Base-by-base conservation (phyloP, 2,888 invertebrate species). In the Lasiommata megera region DNA sequence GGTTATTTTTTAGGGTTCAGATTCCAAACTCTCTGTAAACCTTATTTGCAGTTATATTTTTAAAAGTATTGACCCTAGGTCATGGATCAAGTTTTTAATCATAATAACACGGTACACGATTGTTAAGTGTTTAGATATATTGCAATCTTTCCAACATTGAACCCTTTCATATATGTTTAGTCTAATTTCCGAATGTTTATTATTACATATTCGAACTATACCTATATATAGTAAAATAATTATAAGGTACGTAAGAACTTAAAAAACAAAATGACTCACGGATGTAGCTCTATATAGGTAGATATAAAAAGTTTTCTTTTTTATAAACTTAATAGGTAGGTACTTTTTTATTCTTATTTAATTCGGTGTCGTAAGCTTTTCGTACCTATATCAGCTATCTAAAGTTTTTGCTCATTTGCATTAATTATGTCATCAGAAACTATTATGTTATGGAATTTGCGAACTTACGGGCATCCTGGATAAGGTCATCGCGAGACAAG, bases 401-500 rank as follows among this genome's bases (percentile, higher is more conserved):
- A 46, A 46, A 46, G 46, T 48, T 37, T 48, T 48, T 48, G 48
- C 23, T 37, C 36, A 37, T 37, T 48, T 48, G 23, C 37, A 50
- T 38, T 37, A 9, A 31, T 46, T 14, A 31, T 31, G 46, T 46
- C 46, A 29, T 46, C 46, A 46, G 46, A 46, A 31, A 46, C 46
- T 46, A 46, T 16, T 31, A 31, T 31, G 16, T 46, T 46, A 14
- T 31, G 31, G 46, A 46, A 31, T 46, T 31, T 46, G 16, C 11
- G 9, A 31, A 46, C 29, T 44, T 14, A 14, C 6, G 11, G 16
- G 31, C 46, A 46, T 46, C 46, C 46, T 46, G 46, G 31, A 46
- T 16, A 11, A 29, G 11, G 14, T 46, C 46, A 46, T 46, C 29
- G 29, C 29, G 14, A 16, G 44, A 16, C 16, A 29, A 29, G 46